Evolutionary conservation across 2,113 vertebrate genomes (phyloP), one percentile per base, ranked within the genome.

Genomic region (Clarias batrachus): DNA sequence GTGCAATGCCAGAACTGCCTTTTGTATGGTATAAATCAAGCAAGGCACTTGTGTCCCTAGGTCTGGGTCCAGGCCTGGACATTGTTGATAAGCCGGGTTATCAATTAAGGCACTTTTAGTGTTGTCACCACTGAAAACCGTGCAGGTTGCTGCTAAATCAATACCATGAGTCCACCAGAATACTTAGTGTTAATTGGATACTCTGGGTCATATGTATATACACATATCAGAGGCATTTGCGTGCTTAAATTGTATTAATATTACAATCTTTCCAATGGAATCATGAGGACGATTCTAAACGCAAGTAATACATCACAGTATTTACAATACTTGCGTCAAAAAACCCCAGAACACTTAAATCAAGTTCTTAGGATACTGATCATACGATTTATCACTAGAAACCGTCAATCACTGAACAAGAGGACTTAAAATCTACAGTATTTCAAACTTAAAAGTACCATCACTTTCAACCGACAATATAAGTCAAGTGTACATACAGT

Each of bases 91-190:
- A 89, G 79, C 65, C 76, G 23, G 30, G 81, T 56, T 86, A 92
- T 88, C 90, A 71, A 91, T 89, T 91, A 93, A 95, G 94, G 94
- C 95, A 95, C 94, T 94, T 93, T 74, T 77, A 88, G 56, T 60
- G 83, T 27, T 3, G 80, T 74, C 90, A 56, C 66, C 78, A 41
- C 21, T 66, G n/a, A 10, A 84, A 68, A 84, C 62, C 13, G 91
- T 80, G 66, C 62, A 84, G 33, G 85, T 71, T 60, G 9, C 33
- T 80, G 23, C 62, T 82, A 76, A 62, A 70, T 84, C 48, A 73
- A 76, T 76, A 76, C 41, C 4, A 76, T 77, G 21, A 13, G 11
- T 62, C 30, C 78, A 81, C 10, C 4, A 81, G 27, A 12, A 80
- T 21, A 21, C 60, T 54, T 19, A 33, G 1, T 23, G 59, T 80